Percentiles rank a stretch among this genome's conserved stretches.
Conservation (phyloP, 2,888 invertebrate genomes). For the Masnerella sp. region DNA sequence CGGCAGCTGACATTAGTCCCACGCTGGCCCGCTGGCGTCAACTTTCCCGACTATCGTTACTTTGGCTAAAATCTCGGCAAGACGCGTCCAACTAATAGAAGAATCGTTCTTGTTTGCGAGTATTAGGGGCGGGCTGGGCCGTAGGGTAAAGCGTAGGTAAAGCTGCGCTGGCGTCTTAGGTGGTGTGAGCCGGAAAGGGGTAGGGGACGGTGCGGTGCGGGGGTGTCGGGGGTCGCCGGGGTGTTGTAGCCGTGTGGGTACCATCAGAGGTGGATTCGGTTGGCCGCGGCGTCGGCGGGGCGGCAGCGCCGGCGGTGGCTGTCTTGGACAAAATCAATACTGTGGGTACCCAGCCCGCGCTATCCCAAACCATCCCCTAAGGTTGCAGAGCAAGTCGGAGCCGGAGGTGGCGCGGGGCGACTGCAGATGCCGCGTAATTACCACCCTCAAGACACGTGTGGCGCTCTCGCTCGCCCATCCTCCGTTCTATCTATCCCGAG, state of each 20-base stretch:
- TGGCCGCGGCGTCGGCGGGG: conserved; percentile 75
- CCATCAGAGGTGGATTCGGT: conserved; percentile 77
- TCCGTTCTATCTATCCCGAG: conserved; percentile 61
- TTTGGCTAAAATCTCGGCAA: conserved; percentile 9
- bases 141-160: conserved; percentile 19
- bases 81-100: too few species aligned
- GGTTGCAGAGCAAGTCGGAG: conserved; percentile 73
- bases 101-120: too few species aligned
- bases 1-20: conserved; percentile 75
- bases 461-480: conserved; percentile 62
- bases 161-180: conserved; percentile 53
- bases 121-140: too few species aligned
- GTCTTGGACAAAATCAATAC: conserved; percentile 78
- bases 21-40: conserved; percentile 74
- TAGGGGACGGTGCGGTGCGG: conserved; percentile 30
- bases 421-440: conserved; percentile 78
- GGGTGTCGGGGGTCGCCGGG: conserved; percentile 47
- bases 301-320: conserved; percentile 68
- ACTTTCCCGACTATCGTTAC: conserved; percentile 76
- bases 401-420: conserved; percentile 68
- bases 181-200: conserved; percentile 49
- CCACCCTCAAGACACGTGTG: conserved; percentile 78
- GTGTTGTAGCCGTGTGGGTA: conserved; percentile 74
- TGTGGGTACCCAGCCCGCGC: conserved; percentile 74
- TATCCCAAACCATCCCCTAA: conserved; percentile 69